Evolutionary conservation across 2,113 vertebrate species (phyloP), one percentile per base, ranked within the genome.

Genomic region (Hypanus sabinus): DNA sequence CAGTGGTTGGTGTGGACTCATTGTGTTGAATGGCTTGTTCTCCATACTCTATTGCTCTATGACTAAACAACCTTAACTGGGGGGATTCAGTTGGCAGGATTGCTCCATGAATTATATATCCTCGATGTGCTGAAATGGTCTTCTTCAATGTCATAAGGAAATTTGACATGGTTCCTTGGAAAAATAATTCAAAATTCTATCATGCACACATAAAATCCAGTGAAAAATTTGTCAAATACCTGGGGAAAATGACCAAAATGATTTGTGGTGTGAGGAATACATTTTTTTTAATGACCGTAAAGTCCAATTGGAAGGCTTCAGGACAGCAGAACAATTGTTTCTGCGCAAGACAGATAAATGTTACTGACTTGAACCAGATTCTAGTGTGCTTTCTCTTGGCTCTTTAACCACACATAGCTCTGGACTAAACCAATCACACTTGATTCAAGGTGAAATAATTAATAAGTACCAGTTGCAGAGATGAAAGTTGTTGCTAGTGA

Each of bases 401-500:
- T 24, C 0, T 12, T 75, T 73, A 93, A 46, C 68, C 36, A 93
- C 70, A 93, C 38, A 27, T 55, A 93, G 70, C 36, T 24, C 38
- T 46, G 24, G 91, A 22, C 24, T 18, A 75, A 93, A 93, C 73
- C 91, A 75, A 55, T 55, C 68, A 73, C 4, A 46, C 73, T 93
- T 71, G 70, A 93, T 73, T n/a, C 57, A 27, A 73, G 24, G 68
- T 55, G 38, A 73, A 93, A 93, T 27, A 55, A 93, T 55, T 93
- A 70, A 93, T 73, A 73, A 73, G 36, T 93, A 93, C 70, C 91
- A 93, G 91, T 75, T 70, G 68, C 38, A 38, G 68, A 14, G 68
- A 14, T 65, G 8, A 30, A 38, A 20, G 71, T 71, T 46, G 27
- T 55, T 71, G 68, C 30, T 22, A 73, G 91, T 75, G 68, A 93